Base-by-base conservation (phyloP, 2,888 invertebrate species). In the Hipparchia semele region DNA sequence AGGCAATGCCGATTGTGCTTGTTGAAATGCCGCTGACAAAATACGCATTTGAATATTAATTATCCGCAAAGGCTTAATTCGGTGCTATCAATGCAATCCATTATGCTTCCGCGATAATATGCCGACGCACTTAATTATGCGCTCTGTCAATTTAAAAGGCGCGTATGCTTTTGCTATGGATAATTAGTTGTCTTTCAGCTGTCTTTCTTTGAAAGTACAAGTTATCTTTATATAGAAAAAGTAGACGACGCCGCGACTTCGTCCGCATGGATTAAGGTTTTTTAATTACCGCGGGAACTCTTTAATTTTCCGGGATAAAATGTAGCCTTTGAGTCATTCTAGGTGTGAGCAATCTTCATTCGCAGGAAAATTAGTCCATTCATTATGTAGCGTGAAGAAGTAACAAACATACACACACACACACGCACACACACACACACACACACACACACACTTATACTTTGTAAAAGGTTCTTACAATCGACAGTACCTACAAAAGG, bases 31-130 rank as follows among this genome's bases (percentile, higher is more conserved):
- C 62, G 60, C 51, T 54, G 68, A 61, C 62, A 62, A 62, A 65
- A 68, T 65, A 53, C 56, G 45, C 56, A 62, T 56, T 73, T 70
- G 61, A 59, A 71, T 70, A 70, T 67, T 73, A 73, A 73, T 70
- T 70, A 73, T 33, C 70, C 62, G 46, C 39, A 7, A 65, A 64
- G 61, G 68, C 71, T 68, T 61, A 61, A 73, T 73, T 60, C 65
- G 65, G 46, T 73, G 62, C 59, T 62, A 69, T 72, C 72, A 68
- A 68, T 70, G 70, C 61, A 60, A 70, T 70, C 70, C 54, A 68
- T 68, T 51, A 73, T 64, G 70, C 67, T 49, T 53, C 69, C 49
- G 51, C 53, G 67, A 70, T 70, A 67, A 73, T 70, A 67, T 46
- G 73, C 61, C 65, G 56, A 67, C 61, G 60, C 62, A 62, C 62